phyloP scores from a whole-genome alignment of 1,140 invertebrate genomes.

The Megathymus violae region DNA sequence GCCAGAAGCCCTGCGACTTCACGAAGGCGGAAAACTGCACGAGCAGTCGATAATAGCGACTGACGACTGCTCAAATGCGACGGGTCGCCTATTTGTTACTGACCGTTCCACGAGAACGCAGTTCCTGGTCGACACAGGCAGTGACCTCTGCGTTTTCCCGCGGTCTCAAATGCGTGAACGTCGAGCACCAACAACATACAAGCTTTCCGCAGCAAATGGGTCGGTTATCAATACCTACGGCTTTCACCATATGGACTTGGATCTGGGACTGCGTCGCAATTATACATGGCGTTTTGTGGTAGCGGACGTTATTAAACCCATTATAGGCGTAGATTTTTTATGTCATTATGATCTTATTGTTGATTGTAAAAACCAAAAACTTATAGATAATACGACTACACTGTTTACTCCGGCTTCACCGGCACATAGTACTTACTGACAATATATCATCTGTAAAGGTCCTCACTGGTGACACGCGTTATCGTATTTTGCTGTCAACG shows the following conservation, averaged over 20 bases:
- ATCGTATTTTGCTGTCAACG: slow-evolving; percentile 1
- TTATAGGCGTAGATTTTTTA: slow-evolving; percentile 43
- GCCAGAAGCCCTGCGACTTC: slow-evolving; percentile 9
- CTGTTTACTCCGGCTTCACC: slow-evolving; percentile 7
- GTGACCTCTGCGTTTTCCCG: slow-evolving; percentile 11
- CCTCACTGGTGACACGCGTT: slow-evolving; percentile 10
- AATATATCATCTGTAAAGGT: slow-evolving; percentile 33
- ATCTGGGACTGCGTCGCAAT: slow-evolving; percentile 14
- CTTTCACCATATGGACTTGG: not conserved
- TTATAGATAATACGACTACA: slow-evolving; percentile 34
- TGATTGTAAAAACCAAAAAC: slow-evolving; percentile 28
- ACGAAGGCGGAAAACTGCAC: slow-evolving; percentile 4
- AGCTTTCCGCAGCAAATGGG: slow-evolving; percentile 29
- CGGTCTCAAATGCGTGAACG: slow-evolving; percentile 2
- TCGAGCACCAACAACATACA: not conserved
- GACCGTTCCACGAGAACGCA: not conserved
- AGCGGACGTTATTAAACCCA: slow-evolving; percentile 31
- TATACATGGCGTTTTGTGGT: slow-evolving; percentile 20
- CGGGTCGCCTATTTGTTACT: slow-evolving; percentile 10
- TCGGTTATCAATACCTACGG: slow-evolving; percentile 26
- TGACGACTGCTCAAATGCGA: not conserved
- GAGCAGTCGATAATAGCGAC: slow-evolving; percentile 16
- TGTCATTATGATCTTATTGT: slow-evolving; percentile 34
- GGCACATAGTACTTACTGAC: not conserved
- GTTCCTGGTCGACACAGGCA: not conserved